A percentile compares a stretch with the other conserved stretches of the same genome.
phyloP scores from a whole-genome alignment of 2,888 invertebrate species.

The Terebella lapidaria region DNA sequence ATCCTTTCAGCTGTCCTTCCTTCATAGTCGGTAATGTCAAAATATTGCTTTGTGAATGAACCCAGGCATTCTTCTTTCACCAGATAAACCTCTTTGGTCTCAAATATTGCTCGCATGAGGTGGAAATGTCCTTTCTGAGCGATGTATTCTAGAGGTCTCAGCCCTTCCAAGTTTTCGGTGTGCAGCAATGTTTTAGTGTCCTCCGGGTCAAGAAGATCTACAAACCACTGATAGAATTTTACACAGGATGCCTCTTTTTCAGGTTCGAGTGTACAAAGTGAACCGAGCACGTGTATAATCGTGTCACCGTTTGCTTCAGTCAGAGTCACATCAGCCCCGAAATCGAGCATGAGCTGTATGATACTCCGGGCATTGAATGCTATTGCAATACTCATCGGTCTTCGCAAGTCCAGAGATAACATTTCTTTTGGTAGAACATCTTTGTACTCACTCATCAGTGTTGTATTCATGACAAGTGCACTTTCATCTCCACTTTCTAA shows the following conservation, averaged over 20 bases:
- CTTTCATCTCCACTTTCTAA: no score
- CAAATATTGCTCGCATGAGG: slow-evolving; percentile 1
- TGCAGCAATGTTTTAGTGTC: not conserved
- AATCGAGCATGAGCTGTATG: not conserved
- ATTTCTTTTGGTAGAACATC: no score
- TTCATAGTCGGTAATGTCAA: slow-evolving; percentile 6
- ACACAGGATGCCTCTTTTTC: not conserved
- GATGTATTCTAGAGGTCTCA: slow-evolving; percentile 1
- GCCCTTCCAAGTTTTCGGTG: not conserved
- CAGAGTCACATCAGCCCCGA: not conserved
- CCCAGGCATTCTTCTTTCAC: slow-evolving; percentile 2
- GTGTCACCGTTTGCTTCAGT: not conserved
- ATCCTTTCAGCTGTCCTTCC: not conserved
- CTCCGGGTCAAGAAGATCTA: not conserved
- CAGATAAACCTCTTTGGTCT: not conserved
- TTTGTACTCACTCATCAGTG: no score
- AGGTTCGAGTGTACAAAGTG: not conserved
- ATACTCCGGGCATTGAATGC: not conserved
- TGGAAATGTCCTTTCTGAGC: not conserved
- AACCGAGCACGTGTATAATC: not conserved
- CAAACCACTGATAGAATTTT: not conserved
- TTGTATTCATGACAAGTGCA: no score
- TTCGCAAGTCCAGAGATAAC: no score
- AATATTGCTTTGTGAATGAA: not conserved
- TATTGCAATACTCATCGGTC: not conserved